These are phyloP conservation scores for Cynaeus angustus DNA, from an alignment of 2,888 invertebrate genomes.

Conservation along the genomic window DNA sequence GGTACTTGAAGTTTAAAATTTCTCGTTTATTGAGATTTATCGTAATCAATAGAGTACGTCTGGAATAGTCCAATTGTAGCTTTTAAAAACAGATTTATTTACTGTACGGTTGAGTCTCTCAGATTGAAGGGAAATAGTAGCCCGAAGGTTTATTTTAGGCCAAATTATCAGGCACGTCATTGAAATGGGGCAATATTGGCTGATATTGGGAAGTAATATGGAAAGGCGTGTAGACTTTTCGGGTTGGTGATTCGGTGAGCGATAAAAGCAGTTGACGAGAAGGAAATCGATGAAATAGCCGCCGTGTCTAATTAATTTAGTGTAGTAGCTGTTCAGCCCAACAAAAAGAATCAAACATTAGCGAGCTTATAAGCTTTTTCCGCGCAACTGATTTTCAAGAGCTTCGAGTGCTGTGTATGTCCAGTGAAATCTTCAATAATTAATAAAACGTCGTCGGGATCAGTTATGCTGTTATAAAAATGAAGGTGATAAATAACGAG, in stretches of 20 bases:
- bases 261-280: slow-evolving; percentile 47
- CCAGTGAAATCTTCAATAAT: slow-evolving; percentile 57
- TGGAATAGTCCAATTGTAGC: no score
- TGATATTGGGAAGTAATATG: slow-evolving; percentile 41
- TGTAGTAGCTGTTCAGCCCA: slow-evolving; percentile 45
- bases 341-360: slow-evolving; percentile 46
- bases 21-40: no score
- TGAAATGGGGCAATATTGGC: slow-evolving; percentile 24
- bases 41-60: no score
- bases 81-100: no score
- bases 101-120: neutral
- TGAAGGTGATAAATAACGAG: slow-evolving; percentile 60
- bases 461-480: slow-evolving; percentile 54
- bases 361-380: slow-evolving; percentile 32
- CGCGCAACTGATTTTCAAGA: slow-evolving; percentile 34
- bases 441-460: slow-evolving; percentile 59
- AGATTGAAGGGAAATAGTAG: neutral
- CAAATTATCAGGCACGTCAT: slow-evolving; percentile 26
- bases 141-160: slow-evolving; percentile 19
- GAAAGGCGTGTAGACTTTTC: slow-evolving; percentile 35
- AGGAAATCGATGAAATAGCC: slow-evolving; percentile 49
- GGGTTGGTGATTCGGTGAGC: slow-evolving; percentile 26
- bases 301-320: slow-evolving; percentile 51
- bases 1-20: no score
- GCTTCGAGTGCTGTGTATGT: slow-evolving; percentile 36